A percentile compares a stretch with the other conserved stretches of the same genome.
These are phyloP conservation scores for Bombus confusus DNA, from an alignment of 1,140 invertebrate species.

Conservation along the genomic window DNA sequence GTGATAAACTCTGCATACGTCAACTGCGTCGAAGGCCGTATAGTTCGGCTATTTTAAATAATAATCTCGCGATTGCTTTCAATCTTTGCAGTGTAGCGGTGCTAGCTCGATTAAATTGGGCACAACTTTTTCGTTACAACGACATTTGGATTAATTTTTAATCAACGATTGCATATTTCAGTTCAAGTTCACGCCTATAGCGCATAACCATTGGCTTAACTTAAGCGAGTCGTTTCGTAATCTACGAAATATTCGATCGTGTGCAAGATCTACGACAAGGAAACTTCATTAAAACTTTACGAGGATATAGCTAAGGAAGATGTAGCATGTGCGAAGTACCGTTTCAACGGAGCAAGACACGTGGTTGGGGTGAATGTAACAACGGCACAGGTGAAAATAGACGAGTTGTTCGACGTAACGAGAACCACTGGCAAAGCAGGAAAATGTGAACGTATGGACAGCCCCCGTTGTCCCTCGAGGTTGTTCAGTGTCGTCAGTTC, in stretches of 20 bases:
- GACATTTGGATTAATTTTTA: not conserved
- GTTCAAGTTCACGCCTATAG: not conserved
- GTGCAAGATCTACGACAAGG: not conserved
- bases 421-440: slow-evolving; percentile 62
- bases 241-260: not conserved
- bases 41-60: not conserved
- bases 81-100: not conserved
- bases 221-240: no score
- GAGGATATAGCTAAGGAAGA: not conserved
- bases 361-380: slow-evolving; percentile 45
- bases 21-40: not conserved
- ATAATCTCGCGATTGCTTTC: not conserved
- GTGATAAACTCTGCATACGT: slow-evolving; percentile 24
- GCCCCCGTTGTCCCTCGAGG: slow-evolving; percentile 75
- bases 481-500: slow-evolving; percentile 80
- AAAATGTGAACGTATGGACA: slow-evolving; percentile 76
- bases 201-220: not conserved
- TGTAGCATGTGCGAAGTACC: no score
- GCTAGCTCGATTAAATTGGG: not conserved
- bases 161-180: not conserved
- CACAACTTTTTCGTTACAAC: not conserved
- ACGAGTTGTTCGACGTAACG: slow-evolving; percentile 39
- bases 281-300: slow-evolving; percentile 5
- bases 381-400: slow-evolving; percentile 45
- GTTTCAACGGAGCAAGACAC: not conserved